A percentile compares a stretch with the other conserved stretches of the same genome.
These are phyloP conservation scores for Penaeus japonicus DNA, from an alignment of 1,140 invertebrate genomes.

Conservation along the genomic window DNA sequence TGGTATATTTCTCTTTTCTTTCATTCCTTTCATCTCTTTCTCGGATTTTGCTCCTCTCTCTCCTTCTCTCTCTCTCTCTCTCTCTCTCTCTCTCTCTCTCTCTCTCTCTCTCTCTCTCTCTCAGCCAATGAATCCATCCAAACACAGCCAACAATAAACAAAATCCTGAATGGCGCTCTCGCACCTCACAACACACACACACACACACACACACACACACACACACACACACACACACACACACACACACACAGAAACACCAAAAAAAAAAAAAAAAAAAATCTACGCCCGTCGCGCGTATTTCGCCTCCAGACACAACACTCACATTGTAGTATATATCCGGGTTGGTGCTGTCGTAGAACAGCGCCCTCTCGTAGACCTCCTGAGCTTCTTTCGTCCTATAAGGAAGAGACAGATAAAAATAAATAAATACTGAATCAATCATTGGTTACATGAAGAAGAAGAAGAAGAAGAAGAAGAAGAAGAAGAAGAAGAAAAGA, in stretches of 20 bases:
- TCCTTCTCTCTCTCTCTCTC: background rate
- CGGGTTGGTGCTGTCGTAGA: slow-evolving; percentile 93
- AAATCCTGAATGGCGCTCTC: too few relatives aligned
- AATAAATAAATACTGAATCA: background rate
- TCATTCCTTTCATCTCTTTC: background rate
- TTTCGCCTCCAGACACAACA: background rate
- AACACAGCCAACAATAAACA: too few relatives aligned
- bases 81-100: background rate
- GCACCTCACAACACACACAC: too few relatives aligned
- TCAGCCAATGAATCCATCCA: too few relatives aligned
- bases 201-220: too few relatives aligned
- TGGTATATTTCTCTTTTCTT: too few relatives aligned
- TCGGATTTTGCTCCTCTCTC: background rate
- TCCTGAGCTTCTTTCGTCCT: slow-evolving; percentile 90
- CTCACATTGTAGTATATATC: slow-evolving; percentile 97
- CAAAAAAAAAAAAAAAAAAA: background rate
- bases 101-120: too few relatives aligned
- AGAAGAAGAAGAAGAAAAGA: too few relatives aligned
- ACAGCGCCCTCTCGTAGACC: slow-evolving; percentile 90
- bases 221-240: too few relatives aligned
- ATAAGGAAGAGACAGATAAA: slow-evolving; percentile 63
- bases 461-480: background rate
- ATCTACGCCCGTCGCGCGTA: too few relatives aligned
- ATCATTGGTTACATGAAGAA: background rate
- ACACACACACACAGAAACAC: too few relatives aligned